Evolutionary conservation across 2,797 vertebrate species (phyloP), one percentile per base, ranked within the genome.

Genomic region (Lepidocolaptes lacrymiger): DNA sequence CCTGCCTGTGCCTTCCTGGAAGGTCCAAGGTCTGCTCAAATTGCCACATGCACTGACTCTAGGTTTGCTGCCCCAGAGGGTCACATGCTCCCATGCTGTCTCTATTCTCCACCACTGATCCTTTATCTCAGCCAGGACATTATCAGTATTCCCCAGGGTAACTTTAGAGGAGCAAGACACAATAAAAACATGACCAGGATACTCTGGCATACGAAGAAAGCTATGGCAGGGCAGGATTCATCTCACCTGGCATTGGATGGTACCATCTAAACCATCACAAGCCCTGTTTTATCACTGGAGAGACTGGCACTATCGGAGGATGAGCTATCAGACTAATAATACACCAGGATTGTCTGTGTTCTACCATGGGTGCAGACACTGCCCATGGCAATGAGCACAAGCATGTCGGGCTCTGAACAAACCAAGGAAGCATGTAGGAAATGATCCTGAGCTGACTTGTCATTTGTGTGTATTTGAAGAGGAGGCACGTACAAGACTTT

Each of bases 71-170:
- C 17, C 68, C 64, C 46, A n/a, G n/a, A 1, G 3, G 3, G n/a
- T 20, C 43, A 51, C 43, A n/a, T 0, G 4, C 46, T 54, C n/a
- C 76, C 1, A 0, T 0, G 0, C 41, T 19, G 26, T 6, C 44
- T 80, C 44, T 15, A 18, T 14, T 49, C 69, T 51, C 55, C 55
- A 56, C 44, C 36, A 18, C 23, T 14, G 11, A 59, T 69, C 28
- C 52, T 71, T 72, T 37, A 15, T n/a, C 58, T 71, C 63, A 72
- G 44, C 46, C 55, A 46, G n/a, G 12, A 61, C 34, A 61, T 56
- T 84, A 80, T 41, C 55, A 72, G 13, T 34, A 54, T 37, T 14
- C 30, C 34, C 44, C 18, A 43, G 21, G 18, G 69, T 51, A 84
- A 77, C 46, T 73, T 73, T 16, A 81, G 36, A 72, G 54, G 21